Conservation (phyloP, 1,140 invertebrate genomes). For the Cardiocondyla obscurior region DNA sequence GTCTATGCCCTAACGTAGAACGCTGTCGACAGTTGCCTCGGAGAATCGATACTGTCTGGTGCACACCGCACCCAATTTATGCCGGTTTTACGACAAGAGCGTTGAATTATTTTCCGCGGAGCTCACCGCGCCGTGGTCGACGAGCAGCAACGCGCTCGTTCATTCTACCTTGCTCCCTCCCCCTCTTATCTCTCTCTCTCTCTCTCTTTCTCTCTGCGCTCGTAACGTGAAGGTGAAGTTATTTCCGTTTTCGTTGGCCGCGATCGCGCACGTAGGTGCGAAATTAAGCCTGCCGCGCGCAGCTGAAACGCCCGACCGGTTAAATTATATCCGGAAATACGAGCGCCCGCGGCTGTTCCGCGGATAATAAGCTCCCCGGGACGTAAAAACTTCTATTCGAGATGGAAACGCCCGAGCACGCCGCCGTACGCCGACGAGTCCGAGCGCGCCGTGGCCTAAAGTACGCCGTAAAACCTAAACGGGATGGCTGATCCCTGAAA, state of each 20-base stretch:
- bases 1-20: background rate
- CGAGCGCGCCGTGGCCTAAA: conserved; percentile 32
- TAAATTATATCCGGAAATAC: conserved; percentile 62
- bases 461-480: conserved; percentile 42
- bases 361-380: conserved; percentile 54
- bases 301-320: conserved; percentile 32
- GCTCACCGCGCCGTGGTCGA: background rate
- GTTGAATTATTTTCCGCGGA: conserved; percentile 44
- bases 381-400: conserved; percentile 41
- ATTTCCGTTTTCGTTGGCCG: conserved; percentile 46
- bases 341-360: conserved; percentile 50
- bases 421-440: conserved; percentile 34
- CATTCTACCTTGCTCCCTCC: background rate
- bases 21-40: background rate
- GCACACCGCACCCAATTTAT: conserved; percentile 36
- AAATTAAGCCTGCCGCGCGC: conserved; percentile 48
- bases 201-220: background rate
- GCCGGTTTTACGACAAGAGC: conserved; percentile 46
- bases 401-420: conserved; percentile 41
- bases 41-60: conserved; percentile 33
- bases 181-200: background rate
- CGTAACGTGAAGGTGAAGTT: conserved; percentile 38
- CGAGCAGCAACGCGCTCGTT: conserved; percentile 20
- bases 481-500: conserved; percentile 52
- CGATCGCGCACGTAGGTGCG: conserved; percentile 58